A percentile compares a stretch with the other conserved stretches of the same genome.
Evolutionary conservation across 2,888 invertebrate genomes (phyloP).

Genomic region (Macrophya annulata): DNA sequence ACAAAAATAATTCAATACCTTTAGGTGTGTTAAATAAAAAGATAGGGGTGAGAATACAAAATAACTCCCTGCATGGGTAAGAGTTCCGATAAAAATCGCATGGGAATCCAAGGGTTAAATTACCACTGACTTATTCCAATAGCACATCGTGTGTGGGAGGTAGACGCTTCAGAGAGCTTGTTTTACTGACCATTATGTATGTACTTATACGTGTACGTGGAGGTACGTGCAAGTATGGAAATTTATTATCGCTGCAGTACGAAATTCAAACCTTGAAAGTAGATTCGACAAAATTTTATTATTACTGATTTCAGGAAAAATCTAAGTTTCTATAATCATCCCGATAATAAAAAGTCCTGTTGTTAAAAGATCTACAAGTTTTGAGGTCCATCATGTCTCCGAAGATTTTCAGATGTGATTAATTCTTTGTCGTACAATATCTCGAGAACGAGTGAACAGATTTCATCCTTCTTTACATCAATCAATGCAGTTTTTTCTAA

Average conservation of each 20-base stretch:
- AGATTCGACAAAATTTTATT: no score
- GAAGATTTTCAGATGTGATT: no score
- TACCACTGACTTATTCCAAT: conserved; percentile 40
- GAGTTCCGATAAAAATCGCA: conserved; percentile 18
- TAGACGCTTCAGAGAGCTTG: background rate
- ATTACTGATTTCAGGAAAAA: no score
- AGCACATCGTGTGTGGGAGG: background rate
- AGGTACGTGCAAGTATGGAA: background rate
- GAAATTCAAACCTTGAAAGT: background rate
- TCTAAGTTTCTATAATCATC: no score
- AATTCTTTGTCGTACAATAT: no score
- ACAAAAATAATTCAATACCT: background rate
- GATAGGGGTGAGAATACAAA: background rate
- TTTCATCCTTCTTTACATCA: no score
- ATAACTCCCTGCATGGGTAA: background rate
- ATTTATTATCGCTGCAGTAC: background rate
- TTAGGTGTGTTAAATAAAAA: background rate
- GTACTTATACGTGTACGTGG: background rate
- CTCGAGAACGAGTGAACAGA: no score
- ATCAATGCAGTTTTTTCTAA: no score
- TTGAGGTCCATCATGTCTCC: no score
- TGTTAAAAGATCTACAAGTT: no score
- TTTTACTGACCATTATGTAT: background rate
- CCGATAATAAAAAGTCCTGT: no score
- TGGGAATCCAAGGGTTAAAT: conserved; percentile 41